These are phyloP conservation scores for Adoxophyes honmai DNA, from an alignment of 1,140 invertebrate species.

Conservation along the genomic window DNA sequence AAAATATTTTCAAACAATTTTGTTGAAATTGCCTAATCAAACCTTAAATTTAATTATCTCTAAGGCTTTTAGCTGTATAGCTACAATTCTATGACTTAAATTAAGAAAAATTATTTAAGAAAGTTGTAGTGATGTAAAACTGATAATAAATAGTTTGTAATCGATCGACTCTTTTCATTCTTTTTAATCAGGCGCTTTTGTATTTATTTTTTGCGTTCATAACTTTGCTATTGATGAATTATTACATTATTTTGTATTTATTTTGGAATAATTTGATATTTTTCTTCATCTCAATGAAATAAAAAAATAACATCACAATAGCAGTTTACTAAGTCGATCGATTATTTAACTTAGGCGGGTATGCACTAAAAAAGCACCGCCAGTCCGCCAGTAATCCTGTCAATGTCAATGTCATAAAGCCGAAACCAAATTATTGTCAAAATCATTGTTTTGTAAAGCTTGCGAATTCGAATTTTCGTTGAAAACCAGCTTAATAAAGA, in stretches of 20 bases:
- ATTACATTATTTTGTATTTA: no score
- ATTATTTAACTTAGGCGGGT: background rate
- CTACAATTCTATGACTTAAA: background rate
- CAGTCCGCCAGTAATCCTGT: background rate
- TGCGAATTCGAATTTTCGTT: background rate
- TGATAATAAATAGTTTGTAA: no score
- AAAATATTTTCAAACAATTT: no score
- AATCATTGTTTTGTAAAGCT: slow-evolving; percentile 22
- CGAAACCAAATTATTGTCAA: background rate
- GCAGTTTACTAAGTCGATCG: background rate
- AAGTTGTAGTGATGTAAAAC: background rate
- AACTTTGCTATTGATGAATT: no score
- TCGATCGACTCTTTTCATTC: no score
- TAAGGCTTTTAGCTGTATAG: background rate
- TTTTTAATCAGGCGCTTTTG: no score
- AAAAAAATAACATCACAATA: no score
- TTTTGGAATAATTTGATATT: no score
- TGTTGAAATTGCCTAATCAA: no score
- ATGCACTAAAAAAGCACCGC: background rate
- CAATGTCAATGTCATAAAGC: background rate
- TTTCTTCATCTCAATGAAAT: no score
- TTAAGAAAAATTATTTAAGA: background rate
- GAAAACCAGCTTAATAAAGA: background rate
- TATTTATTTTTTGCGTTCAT: no score
- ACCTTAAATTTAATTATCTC: no score